phyloP scores from a whole-genome alignment of 2,888 invertebrate genomes.

The Noctua pronuba region DNA sequence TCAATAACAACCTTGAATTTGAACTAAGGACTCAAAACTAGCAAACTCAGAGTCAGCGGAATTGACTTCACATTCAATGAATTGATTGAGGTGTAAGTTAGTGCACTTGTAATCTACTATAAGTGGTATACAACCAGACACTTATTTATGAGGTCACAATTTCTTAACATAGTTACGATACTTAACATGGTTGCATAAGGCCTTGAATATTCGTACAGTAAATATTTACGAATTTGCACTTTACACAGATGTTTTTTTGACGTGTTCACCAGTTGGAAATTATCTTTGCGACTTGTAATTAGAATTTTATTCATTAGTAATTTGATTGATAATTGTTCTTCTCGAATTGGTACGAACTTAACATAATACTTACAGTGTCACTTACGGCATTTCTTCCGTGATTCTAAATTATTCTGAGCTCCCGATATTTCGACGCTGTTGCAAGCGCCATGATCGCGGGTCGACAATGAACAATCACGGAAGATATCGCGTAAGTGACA shows the following conservation, averaged over 20 bases:
- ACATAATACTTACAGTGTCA: no score
- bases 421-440: no score
- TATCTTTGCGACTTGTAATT: neutral
- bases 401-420: no score
- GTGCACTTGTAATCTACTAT: constrained; percentile 2
- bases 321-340: neutral
- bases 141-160: constrained; percentile 19
- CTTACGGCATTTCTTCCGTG: no score
- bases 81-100: constrained; percentile 13
- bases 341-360: neutral
- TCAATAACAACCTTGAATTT: neutral
- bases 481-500: no score
- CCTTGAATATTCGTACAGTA: constrained; percentile 25
- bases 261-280: neutral
- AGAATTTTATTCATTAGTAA: neutral
- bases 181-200: neutral
- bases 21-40: neutral
- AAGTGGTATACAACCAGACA: neutral
- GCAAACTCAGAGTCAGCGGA: neutral
- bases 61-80: constrained; percentile 10
- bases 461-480: no score
- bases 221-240: constrained; percentile 32
- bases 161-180: constrained; percentile 13
- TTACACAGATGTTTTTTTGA: constrained; percentile 10
- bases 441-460: no score